These are phyloP conservation scores for Benthosema pterotum DNA, from an alignment of 2,797 vertebrate genomes.

Conservation along the genomic window DNA sequence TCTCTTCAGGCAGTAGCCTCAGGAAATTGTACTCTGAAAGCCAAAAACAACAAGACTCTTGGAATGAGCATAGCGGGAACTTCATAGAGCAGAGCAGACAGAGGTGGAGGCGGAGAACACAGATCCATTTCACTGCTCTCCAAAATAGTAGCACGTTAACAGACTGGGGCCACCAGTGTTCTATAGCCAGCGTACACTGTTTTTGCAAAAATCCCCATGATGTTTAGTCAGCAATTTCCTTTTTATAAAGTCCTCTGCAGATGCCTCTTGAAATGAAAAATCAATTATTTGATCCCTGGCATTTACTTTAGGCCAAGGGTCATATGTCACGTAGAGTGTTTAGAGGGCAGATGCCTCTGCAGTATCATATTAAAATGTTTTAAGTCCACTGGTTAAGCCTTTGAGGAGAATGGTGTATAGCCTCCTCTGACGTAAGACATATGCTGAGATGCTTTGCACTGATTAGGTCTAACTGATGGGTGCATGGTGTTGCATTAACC, in stretches of 20 bases:
- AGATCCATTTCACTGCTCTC: slow-evolving; percentile 60
- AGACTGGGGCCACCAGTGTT: slow-evolving; percentile 47
- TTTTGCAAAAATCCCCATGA: slow-evolving; percentile 45
- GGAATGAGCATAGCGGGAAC: slow-evolving; percentile 53
- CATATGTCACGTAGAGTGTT: slow-evolving; percentile 43
- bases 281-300: slow-evolving; percentile 63
- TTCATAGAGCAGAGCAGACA: slow-evolving; percentile 44
- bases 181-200: slow-evolving; percentile 18
- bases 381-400: slow-evolving; percentile 9
- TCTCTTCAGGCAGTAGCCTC: slow-evolving; percentile 50
- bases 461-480: not conserved
- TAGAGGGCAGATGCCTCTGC: slow-evolving; percentile 16
- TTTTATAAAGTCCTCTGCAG: slow-evolving; percentile 53
- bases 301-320: slow-evolving; percentile 42
- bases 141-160: slow-evolving; percentile 58
- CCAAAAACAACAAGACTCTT: slow-evolving; percentile 74
- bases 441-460: slow-evolving; percentile 6
- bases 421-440: slow-evolving; percentile 13
- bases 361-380: slow-evolving; percentile 14
- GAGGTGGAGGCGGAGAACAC: slow-evolving; percentile 32
- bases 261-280: slow-evolving; percentile 55
- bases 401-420: slow-evolving; percentile 2
- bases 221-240: slow-evolving; percentile 60
- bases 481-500: too few species aligned
- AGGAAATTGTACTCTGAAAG: slow-evolving; percentile 72